phyloP scores from a whole-genome alignment of 1,140 invertebrate genomes.

The Plutomurus gul region DNA sequence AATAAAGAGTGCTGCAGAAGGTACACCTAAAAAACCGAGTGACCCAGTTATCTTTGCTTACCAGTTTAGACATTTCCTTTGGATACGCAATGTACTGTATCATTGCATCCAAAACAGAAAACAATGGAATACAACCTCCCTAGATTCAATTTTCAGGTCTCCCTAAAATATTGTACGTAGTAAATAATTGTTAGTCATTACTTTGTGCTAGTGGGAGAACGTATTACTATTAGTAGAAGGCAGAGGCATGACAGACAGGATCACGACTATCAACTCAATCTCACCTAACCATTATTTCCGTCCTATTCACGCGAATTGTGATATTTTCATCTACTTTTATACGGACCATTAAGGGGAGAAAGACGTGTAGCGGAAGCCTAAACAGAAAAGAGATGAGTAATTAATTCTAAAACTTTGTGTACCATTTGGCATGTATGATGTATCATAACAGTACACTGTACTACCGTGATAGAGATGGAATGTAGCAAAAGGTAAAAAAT shows the following conservation, averaged over 20 bases:
- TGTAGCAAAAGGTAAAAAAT: too few relatives aligned
- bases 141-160: background rate
- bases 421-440: too few relatives aligned
- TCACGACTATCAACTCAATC: background rate
- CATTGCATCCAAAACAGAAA: background rate
- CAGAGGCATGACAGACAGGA: background rate
- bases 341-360: too few relatives aligned
- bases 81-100: background rate
- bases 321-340: too few relatives aligned
- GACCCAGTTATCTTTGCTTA: constrained; percentile 6
- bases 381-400: too few relatives aligned
- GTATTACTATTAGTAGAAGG: background rate
- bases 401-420: too few relatives aligned
- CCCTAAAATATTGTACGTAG: too few relatives aligned
- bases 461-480: too few relatives aligned
- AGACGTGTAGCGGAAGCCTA: too few relatives aligned
- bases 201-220: too few relatives aligned
- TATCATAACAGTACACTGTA: too few relatives aligned
- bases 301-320: background rate
- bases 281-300: background rate
- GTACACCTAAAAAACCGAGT: constrained; percentile 14
- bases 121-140: background rate
- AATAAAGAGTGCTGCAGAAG: background rate
- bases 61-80: constrained; percentile 4
- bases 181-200: background rate